Conservation (phyloP, 2,113 vertebrate genomes). For the Pipra filicauda region DNA sequence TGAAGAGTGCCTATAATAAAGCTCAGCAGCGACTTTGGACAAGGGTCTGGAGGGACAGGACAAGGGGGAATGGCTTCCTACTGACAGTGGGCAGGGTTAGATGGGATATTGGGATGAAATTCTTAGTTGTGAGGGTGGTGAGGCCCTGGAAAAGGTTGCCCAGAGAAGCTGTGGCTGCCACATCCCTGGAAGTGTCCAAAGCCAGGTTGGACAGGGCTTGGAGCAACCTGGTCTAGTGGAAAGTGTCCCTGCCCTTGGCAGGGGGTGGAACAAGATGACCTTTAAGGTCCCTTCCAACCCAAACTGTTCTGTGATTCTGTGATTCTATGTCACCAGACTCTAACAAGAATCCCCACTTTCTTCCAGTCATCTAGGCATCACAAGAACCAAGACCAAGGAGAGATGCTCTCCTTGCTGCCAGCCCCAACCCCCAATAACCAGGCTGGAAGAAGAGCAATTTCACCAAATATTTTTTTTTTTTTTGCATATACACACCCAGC, state of each 20-base stretch:
- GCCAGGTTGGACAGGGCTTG: rapidly evolving
- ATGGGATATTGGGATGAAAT: not conserved
- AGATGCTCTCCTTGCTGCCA: not conserved
- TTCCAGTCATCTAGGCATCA: not conserved
- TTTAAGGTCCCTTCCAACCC: not conserved
- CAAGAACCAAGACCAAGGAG: not conserved
- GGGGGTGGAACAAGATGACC: rapidly evolving
- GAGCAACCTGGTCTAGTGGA: rapidly evolving
- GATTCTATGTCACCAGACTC: rapidly evolving
- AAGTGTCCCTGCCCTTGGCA: not conserved
- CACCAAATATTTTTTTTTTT: not conserved
- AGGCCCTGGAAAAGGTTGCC: not conserved
- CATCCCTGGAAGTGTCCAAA: rapidly evolving
- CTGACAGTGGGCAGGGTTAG: not conserved
- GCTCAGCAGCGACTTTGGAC: no score
- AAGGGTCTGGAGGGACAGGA: not conserved
- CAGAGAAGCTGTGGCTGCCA: not conserved
- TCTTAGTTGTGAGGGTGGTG: rapidly evolving
- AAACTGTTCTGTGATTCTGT: not conserved
- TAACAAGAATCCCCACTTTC: not conserved
- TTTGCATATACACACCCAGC: not conserved
- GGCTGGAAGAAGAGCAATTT: not conserved
- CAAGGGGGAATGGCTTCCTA: not conserved
- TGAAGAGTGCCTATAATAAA: not conserved
- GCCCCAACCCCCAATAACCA: not conserved